phyloP scores from a whole-genome alignment of 2,888 invertebrate species.

The Ichneumoninae sp. region DNA sequence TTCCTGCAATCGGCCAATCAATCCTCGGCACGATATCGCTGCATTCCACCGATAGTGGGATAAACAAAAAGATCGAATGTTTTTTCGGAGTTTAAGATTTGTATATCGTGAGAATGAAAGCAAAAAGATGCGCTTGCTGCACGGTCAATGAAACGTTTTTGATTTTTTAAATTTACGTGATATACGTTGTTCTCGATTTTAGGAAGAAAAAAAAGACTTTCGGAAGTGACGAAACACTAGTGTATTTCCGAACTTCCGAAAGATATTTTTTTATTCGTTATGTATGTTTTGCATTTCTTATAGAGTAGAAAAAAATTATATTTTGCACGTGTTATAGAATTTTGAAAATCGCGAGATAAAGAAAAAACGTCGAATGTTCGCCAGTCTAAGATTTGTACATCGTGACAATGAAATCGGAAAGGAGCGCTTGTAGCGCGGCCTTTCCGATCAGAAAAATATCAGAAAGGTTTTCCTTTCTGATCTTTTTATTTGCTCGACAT shows the following conservation, averaged over 20 bases:
- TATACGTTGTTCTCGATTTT: not conserved
- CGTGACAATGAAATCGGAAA: not conserved
- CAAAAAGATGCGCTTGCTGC: not conserved
- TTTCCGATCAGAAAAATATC: not conserved
- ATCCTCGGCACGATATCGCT: not conserved
- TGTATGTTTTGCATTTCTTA: not conserved
- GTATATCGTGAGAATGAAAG: not conserved
- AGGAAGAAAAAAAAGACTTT: not conserved
- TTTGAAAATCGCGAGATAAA: not conserved
- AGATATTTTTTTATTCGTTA: not conserved
- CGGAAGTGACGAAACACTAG: not conserved
- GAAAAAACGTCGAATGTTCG: not conserved
- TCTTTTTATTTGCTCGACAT: not conserved
- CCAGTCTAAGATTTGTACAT: not conserved
- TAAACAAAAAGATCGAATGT: not conserved
- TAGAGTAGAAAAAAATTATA: no score
- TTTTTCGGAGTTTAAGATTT: not conserved
- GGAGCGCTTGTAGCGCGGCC: not conserved
- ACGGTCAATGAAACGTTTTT: not conserved
- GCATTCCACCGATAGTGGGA: not conserved
- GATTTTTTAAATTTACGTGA: not conserved
- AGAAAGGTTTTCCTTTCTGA: not conserved
- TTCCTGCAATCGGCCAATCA: no score
- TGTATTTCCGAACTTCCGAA: no score
- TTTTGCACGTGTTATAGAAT: no score